Percentiles rank a stretch among this genome's conserved stretches.
Evolutionary conservation across 2,113 vertebrate genomes (phyloP).

Genomic region (Gymnobelideus leadbeateri): DNA sequence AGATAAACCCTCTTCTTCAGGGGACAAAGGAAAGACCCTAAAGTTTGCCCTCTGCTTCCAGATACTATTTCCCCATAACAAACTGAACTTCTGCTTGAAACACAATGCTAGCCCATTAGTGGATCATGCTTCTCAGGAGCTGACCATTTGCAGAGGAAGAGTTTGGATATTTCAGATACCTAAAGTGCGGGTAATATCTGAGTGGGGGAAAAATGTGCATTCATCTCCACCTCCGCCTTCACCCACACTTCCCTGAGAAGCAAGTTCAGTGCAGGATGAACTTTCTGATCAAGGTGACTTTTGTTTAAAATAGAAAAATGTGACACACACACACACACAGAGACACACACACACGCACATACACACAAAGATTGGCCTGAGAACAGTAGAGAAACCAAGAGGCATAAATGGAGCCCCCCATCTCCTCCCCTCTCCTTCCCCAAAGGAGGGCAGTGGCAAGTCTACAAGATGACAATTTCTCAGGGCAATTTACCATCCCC

Average conservation of each 20-base stretch:
- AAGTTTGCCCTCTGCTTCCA: not conserved
- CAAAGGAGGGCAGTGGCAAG: accelerated
- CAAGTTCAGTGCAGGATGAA: slow-evolving; percentile 33
- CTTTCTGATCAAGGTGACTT: slow-evolving; percentile 65
- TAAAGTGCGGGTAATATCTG: not conserved
- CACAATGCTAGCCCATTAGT: not conserved
- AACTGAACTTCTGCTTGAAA: accelerated
- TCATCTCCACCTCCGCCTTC: not conserved
- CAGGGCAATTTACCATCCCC: not conserved
- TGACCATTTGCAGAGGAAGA: slow-evolving; percentile 45
- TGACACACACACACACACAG: not conserved
- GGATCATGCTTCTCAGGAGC: not conserved
- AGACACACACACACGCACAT: not conserved
- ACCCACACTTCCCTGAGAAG: slow-evolving; percentile 29
- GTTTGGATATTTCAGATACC: slow-evolving; percentile 29
- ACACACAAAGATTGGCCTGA: slow-evolving; percentile 10
- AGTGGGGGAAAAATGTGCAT: not conserved
- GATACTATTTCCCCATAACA: not conserved
- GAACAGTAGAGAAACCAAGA: not conserved
- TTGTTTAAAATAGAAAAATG: slow-evolving; percentile 58
- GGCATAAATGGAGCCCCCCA: not conserved
- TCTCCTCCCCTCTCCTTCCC: accelerated
- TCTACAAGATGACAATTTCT: not conserved
- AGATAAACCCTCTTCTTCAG: not conserved
- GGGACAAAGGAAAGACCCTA: not conserved